Evolutionary conservation across 2,113 vertebrate genomes (phyloP), one percentile per base, ranked within the genome.

Genomic region (Oreochromis spilurus): DNA sequence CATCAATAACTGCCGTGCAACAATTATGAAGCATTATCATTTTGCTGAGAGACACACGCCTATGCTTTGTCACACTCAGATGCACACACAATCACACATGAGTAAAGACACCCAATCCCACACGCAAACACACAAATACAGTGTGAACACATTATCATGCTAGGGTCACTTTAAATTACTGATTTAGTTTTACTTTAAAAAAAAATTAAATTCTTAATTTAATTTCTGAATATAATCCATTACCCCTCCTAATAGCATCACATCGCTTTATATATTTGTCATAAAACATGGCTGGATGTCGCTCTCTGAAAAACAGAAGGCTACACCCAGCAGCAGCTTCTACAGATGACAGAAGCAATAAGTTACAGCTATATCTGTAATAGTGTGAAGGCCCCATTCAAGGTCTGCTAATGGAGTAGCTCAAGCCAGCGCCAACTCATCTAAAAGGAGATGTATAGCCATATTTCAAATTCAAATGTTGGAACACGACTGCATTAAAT

Each of bases 381-480:
- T 54, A 67, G 60, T 75, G 82, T 89, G 91, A 88, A 93, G 77
- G 83, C 89, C 84, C 87, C 91, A 88, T 90, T 94, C 89, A 87
- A 92, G 83, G 88, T 91, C 89, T 88, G 84, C 90, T 93, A 94
- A 94, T 94, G 91, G 89, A 93, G 87, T 81, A 93, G 86, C 89
- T 94, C 86, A 94, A 93, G 84, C 85, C 89, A 48, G 82, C 58
- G 86, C 90, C 93, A 93, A 90, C 88, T 94, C 88, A 92, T 93
- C 81, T 92, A 89, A 93, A 93, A 93, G 87, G 87, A 90, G 90
- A 89, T 79, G 88, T 90, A 91, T 70, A 78, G 83, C 67, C 85
- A 87, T 94, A 94, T 90, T 95, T 95, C 91, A 93, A 70, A 91
- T 89, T 89, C 52, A 87, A 92, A 92, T 87, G 84, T 87, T 88